Conservation (phyloP, 2,888 invertebrate species). For the Caenorhabditis angaria region DNA sequence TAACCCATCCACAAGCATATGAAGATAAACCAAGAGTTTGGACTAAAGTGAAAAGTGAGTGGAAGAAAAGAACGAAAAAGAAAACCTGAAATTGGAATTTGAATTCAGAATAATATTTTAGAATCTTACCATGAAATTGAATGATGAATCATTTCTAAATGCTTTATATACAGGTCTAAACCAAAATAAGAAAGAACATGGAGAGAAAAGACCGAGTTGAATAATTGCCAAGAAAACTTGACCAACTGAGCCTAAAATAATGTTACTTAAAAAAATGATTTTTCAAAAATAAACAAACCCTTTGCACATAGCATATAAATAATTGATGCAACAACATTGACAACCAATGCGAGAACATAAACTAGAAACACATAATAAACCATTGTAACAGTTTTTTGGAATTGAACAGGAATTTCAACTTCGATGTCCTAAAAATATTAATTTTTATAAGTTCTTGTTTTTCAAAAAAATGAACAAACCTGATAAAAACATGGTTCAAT, state of each 20-base stretch:
- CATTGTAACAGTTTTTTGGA: conserved; percentile 92
- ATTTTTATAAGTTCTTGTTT: no score
- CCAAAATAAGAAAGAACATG: conserved; percentile 98
- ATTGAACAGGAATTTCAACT: conserved; percentile 96
- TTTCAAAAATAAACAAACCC: conserved; percentile 30
- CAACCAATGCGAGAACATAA: conserved; percentile 85
- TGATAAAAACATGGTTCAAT: conserved; percentile 99
- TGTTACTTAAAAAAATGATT: conserved; percentile 72
- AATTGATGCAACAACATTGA: conserved; percentile 87
- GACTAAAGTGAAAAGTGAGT: conserved; percentile 80
- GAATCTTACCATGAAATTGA: conserved; percentile 88
- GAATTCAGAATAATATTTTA: background rate
- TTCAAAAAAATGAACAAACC: conserved; percentile 21
- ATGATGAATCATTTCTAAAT: conserved; percentile 91
- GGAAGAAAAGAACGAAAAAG: conserved; percentile 87
- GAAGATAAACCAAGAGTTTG: conserved; percentile 81
- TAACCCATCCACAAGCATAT: conserved; percentile 70
- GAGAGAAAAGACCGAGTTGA: conserved; percentile 88
- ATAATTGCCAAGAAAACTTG: conserved; percentile 86
- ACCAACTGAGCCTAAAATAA: conserved; percentile 73
- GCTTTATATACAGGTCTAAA: conserved; percentile 94
- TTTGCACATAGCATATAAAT: conserved; percentile 78
- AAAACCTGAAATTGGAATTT: conserved; percentile 78
- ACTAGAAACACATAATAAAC: conserved; percentile 85
- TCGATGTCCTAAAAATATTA: conserved; percentile 88